Evolutionary conservation across 2,888 invertebrate species (phyloP), one percentile per base, ranked within the genome.

Genomic region (Rhingia rostrata): DNA sequence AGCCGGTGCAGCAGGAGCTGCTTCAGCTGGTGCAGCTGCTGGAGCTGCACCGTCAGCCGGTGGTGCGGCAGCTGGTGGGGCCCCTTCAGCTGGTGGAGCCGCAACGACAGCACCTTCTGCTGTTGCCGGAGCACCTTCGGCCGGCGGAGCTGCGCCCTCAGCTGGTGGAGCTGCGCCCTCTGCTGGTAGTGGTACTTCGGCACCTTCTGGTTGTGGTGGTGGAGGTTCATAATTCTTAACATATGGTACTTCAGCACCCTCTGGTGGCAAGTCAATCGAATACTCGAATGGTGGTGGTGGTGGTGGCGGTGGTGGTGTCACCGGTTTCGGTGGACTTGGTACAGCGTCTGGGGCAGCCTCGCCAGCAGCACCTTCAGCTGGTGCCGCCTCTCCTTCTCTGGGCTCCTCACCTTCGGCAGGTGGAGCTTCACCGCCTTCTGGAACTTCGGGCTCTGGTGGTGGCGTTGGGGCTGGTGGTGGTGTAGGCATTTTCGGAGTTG

Each of bases 231-330:
- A 91, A 87, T 92, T 92, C 88, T 90, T 91, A 45, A 92, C 92
- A 86, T 88, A 92, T 60, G 92, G 92, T 63, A 92, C 92, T 86
- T 92, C 92, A 87, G 92, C 92, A 84, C 91, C 92, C 88, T 92
- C 92, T 89, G 92, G 92, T 64, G 92, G 92, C 87, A 92, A 88
- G 86, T 92, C 91, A 87, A 91, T 90, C 10, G 89, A 87, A 87
- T 91, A 92, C 69, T 92, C 92, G 86, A 92, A 92, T 89, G 92
- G 92, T 87, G 91, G 91, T 86, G 91, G 92, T 89, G 92, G 92
- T 87, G 91, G 91, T 85, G 91, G 92, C 61, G 92, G 91, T 74
- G 92, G 90, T 77, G 92, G 90, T 63, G 91, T 91, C 53, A 89
- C 90, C 83, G 90, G 90, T 87, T 90, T 91, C 9, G 90, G 90